Evolutionary conservation across 2,797 vertebrate species (phyloP).

Genomic region (Sebastes paucispinis): DNA sequence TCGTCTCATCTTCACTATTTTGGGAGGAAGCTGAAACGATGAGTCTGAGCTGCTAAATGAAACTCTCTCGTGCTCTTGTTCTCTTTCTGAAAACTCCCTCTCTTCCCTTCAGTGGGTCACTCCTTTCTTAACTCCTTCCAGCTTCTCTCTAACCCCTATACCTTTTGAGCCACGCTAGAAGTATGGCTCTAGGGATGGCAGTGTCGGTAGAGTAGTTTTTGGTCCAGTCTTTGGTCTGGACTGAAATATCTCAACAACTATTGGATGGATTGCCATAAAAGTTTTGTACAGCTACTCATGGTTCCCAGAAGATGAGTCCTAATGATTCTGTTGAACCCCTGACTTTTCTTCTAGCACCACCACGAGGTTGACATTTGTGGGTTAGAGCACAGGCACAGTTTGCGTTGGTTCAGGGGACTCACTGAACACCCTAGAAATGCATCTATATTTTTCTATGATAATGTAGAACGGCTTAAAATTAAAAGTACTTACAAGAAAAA

Average conservation of each 20-base stretch:
- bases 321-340: not conserved
- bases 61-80: not conserved
- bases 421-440: too few relatives aligned
- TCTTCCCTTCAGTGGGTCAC: not conserved
- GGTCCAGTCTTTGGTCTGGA: not conserved
- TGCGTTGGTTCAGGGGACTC: too few relatives aligned
- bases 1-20: conserved; percentile 24
- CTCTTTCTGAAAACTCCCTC: not conserved
- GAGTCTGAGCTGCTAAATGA: not conserved
- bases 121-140: not conserved
- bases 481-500: too few relatives aligned
- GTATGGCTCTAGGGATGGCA: too few relatives aligned
- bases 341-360: not conserved
- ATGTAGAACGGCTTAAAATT: too few relatives aligned
- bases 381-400: too few relatives aligned
- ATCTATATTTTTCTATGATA: too few relatives aligned
- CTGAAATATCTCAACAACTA: not conserved
- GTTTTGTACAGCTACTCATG: not conserved
- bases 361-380: not conserved
- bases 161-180: not conserved
- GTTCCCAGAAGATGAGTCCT: not conserved
- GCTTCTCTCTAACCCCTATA: not conserved
- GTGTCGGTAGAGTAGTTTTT: not conserved
- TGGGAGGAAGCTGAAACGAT: conserved; percentile 7
- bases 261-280: not conserved